Conservation (phyloP, 1,140 invertebrate genomes). For the Lasioglossum baleicum region DNA sequence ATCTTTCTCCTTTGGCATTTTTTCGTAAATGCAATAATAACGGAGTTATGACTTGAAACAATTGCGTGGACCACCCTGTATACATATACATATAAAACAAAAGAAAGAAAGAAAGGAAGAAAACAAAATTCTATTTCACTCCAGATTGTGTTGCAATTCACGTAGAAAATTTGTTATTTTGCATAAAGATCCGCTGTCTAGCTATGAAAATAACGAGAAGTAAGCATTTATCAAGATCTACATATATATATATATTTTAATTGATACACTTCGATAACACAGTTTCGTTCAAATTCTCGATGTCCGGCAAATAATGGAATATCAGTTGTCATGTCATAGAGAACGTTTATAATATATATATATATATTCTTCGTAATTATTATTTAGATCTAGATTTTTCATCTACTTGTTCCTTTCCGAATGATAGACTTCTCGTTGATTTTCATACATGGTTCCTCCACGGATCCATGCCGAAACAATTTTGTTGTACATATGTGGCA, state of each 20-base stretch:
- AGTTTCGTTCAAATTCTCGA: neutral
- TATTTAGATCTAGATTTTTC: neutral
- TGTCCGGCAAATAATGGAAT: neutral
- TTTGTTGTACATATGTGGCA: too few relatives aligned
- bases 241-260: neutral
- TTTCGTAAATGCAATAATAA: too few relatives aligned
- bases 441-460: neutral
- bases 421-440: slow-evolving; percentile 21
- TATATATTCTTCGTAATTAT: neutral
- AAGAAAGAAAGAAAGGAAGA: too few relatives aligned
- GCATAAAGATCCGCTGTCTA: too few relatives aligned
- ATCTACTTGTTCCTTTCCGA: neutral
- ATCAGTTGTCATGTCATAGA: neutral
- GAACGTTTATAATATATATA: neutral
- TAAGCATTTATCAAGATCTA: neutral
- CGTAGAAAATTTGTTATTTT: too few relatives aligned
- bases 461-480: too few relatives aligned
- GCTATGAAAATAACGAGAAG: slow-evolving; percentile 24
- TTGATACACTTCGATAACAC: neutral
- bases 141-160: too few relatives aligned
- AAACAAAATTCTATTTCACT: too few relatives aligned
- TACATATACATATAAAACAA: too few relatives aligned
- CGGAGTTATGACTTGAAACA: too few relatives aligned
- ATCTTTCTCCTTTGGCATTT: too few relatives aligned
- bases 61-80: too few relatives aligned